Base-by-base conservation (phyloP, 1,140 invertebrate genomes). In the Leptoteleia sp. region DNA sequence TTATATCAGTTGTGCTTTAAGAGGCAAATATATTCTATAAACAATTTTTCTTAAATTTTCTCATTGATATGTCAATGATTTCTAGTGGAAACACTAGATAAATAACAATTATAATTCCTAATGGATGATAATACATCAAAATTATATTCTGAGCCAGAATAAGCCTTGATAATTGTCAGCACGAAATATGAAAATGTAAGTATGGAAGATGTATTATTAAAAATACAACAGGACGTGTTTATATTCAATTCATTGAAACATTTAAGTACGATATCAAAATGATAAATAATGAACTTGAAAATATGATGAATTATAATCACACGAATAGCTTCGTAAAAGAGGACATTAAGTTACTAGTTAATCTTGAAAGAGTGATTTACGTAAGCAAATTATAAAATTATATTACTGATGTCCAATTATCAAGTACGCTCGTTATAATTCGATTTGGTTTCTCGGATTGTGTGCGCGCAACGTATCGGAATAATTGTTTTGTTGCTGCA, bases 281-380 rank as follows among this genome's bases (percentile, higher is more conserved):
- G 37, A 38, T 38, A 38, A 38, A 38, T 38, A 38, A 38, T 17
- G 7, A 15, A 9, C 8, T 7, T 1, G 29, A 31, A 31, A 31
- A 31, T 31, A n/a, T 31, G 3, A 9, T 38, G 15, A 38, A 38
- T 38, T 15, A 16, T 38, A 17, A 38, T 16, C 16, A 16, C 6
- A 6, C 13, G 7, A 38, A 1, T n/a, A n/a, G n/a, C n/a, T n/a
- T n/a, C 8, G 8, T 5, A 38, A 38, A 15, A 1, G 15, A 38
- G 16, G 7, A 38, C 15, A 3, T 2, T 2, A 15, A 9, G 2
- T 1, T 27, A 17, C 4, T 45, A 12, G 8, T 25, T 37, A 59
- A 38, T 16, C 37, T 38, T 16, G 37, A 8, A 17, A 38, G 13
- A 38, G 37, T 17, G 37, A 38, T 38, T 38, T 4, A 38, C 8